Conservation (phyloP, 2,113 vertebrate genomes). For the Spea multiplicata region DNA sequence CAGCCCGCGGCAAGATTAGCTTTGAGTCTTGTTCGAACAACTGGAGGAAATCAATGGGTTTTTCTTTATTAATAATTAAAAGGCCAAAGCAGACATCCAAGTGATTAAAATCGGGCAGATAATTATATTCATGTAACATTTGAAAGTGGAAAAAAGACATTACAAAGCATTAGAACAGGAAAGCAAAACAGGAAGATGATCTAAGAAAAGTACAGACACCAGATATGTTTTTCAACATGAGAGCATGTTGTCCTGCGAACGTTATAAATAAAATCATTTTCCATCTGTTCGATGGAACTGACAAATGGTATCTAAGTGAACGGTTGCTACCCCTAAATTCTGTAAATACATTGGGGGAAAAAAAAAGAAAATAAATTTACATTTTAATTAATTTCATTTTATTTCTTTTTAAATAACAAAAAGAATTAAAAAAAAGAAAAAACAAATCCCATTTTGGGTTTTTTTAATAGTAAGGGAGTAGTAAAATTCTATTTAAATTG, state of each 20-base stretch:
- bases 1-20: slow-evolving; percentile 73
- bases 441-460: too few relatives aligned
- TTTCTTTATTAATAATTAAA: slow-evolving; percentile 86
- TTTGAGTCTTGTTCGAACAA: slow-evolving; percentile 74
- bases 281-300: slow-evolving; percentile 23
- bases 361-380: not conserved
- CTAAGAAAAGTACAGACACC: slow-evolving; percentile 26
- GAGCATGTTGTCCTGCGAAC: not conserved
- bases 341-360: not conserved
- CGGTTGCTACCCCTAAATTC: not conserved
- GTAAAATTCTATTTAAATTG: too few relatives aligned
- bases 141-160: slow-evolving; percentile 44
- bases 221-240: slow-evolving; percentile 31
- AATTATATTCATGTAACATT: slow-evolving; percentile 47
- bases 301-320: not conserved
- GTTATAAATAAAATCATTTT: slow-evolving; percentile 31
- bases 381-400: not conserved
- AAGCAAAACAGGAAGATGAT: slow-evolving; percentile 30
- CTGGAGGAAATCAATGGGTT: slow-evolving; percentile 82
- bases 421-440: too few relatives aligned
- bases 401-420: not conserved
- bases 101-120: slow-evolving; percentile 62
- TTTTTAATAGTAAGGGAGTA: too few relatives aligned
- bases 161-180: slow-evolving; percentile 26
- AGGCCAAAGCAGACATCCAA: slow-evolving; percentile 66